A percentile compares a stretch with the other conserved stretches of the same genome.
Evolutionary conservation across 1,140 invertebrate species (phyloP).

Genomic region (Rhopalosiphum padi): DNA sequence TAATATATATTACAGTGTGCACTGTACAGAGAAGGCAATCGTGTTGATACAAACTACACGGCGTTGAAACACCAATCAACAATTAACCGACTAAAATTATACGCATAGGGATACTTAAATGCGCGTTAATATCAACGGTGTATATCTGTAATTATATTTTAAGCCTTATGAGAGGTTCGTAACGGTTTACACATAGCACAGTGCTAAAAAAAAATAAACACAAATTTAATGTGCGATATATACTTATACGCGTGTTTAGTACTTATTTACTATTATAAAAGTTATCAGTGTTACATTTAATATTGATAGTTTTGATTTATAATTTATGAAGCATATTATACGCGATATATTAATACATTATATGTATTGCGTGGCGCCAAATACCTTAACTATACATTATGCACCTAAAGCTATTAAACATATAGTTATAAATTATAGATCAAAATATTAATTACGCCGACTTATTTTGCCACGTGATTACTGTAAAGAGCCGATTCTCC

Average conservation of each 20-base stretch:
- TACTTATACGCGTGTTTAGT: neutral
- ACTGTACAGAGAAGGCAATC: neutral
- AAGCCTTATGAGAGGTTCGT: neutral
- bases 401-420: neutral
- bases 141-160: neutral
- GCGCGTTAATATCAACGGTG: neutral
- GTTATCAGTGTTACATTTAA: neutral
- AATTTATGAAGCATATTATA: neutral
- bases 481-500: neutral
- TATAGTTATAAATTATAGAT: neutral
- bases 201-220: neutral
- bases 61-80: neutral
- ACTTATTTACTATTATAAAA: constrained; percentile 13
- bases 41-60: neutral
- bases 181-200: neutral
- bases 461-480: neutral
- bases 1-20: neutral
- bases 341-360: neutral
- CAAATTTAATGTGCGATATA: neutral
- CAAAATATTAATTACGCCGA: neutral
- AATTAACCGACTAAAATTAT: neutral
- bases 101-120: neutral
- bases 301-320: neutral
- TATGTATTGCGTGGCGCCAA: neutral
- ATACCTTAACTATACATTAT: neutral